phyloP scores from a whole-genome alignment of 2,113 vertebrate species.

The Indri indri region DNA sequence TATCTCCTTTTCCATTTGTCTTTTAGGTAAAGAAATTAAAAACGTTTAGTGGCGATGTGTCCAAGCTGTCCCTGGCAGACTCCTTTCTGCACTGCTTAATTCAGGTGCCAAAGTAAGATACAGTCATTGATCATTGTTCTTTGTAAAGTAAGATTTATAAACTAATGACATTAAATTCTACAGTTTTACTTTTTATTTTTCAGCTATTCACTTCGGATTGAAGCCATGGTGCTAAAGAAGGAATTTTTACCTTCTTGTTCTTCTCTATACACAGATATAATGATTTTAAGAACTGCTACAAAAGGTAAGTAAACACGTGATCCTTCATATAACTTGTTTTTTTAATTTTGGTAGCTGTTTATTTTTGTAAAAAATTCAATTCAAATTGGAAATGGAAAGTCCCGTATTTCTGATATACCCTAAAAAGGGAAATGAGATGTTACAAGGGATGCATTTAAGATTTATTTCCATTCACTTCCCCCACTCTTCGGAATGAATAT shows the following conservation, averaged over 20 bases:
- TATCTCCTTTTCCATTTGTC: slow-evolving; percentile 49
- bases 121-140: slow-evolving; percentile 47
- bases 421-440: neutral
- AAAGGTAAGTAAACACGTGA: slow-evolving; percentile 87
- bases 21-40: slow-evolving; percentile 93
- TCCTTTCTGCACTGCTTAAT: slow-evolving; percentile 95
- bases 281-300: slow-evolving; percentile 89
- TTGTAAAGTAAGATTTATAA: neutral
- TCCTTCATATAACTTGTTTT: slow-evolving; percentile 57
- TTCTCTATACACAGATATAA: slow-evolving; percentile 91
- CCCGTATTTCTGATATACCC: neutral
- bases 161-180: slow-evolving; percentile 36
- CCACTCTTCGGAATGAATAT: neutral
- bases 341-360: slow-evolving; percentile 55
- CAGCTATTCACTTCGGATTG: slow-evolving; percentile 94
- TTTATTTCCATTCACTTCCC: neutral
- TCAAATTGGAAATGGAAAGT: neutral
- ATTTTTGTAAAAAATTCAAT: neutral
- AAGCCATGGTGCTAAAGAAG: slow-evolving; percentile 95
- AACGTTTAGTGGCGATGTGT: slow-evolving; percentile 92
- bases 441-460: neutral
- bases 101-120: slow-evolving; percentile 94
- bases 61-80: slow-evolving; percentile 95
- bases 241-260: slow-evolving; percentile 92
- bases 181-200: slow-evolving; percentile 72